Evolutionary conservation across 2,797 vertebrate genomes (phyloP), one percentile per base, ranked within the genome.

Genomic region (Graptemys geographica): DNA sequence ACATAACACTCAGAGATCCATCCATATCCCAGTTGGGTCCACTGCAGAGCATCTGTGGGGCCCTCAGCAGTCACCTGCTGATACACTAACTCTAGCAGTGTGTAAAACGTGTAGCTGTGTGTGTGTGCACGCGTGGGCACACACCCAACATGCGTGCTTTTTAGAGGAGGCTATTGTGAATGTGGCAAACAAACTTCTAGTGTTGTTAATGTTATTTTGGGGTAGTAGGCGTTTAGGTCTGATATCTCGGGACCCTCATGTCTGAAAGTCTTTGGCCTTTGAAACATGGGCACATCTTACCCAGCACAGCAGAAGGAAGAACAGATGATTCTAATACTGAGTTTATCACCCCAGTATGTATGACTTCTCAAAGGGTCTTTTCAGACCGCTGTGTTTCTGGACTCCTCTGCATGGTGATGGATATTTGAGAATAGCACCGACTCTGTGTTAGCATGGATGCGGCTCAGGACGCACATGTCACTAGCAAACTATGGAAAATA

Each of bases 261-360:
- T 33, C n/a, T 0, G 1, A 41, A 6, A 5, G 21, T 12, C 10
- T 27, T 0, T 21, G 0, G 23, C 18, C 72, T 0, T 2, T 4
- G n/a, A 69, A 41, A 79, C 65, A 16, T 59, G 47, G 47, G 23
- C 52, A 15, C 1, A 1, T 33, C 28, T 0, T 0, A 76, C 49
- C 23, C 19, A 4, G 57, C 79, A 10, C 3, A 4, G 4, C 2
- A 84, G 16, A 25, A 27, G 44, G 51, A 16, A 2, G 18, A 56
- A 2, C 41, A 57, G 79, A 15, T 16, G 4, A 1, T 21, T 0
- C 1, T 3, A 16, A 55, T 16, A 62, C 5, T 0, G 13, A 10
- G 79, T 52, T 2, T 5, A 37, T 51, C 23, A 88, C 47, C 44
- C 23, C 72, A n/a, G 90, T 31, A 33, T 4, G 11, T 33, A 62